Evolutionary conservation across 2,113 vertebrate species (phyloP).

Genomic region (Puffinus mauretanicus): DNA sequence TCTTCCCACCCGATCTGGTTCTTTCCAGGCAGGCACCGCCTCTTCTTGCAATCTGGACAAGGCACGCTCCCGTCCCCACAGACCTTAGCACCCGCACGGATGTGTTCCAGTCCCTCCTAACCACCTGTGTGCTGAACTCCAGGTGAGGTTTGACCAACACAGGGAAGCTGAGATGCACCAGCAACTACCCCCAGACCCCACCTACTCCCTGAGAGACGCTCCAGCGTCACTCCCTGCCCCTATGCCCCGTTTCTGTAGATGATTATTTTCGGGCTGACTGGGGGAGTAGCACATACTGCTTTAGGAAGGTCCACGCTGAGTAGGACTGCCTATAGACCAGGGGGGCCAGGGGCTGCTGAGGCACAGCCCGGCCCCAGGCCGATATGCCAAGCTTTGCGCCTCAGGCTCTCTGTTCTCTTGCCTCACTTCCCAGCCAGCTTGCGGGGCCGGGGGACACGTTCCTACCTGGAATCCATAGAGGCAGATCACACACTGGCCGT

Average conservation of each 20-base stretch:
- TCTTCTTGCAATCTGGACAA: neutral
- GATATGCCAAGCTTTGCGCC: neutral
- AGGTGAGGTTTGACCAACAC: neutral
- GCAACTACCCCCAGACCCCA: neutral
- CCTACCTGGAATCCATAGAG: constrained; percentile 91
- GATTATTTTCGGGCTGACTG: neutral
- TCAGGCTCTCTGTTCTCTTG: neutral
- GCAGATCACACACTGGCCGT: constrained; percentile 94
- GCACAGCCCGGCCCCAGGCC: neutral
- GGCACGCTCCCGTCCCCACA: neutral
- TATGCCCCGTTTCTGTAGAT: neutral
- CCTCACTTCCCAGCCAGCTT: neutral
- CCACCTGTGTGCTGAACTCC: neutral
- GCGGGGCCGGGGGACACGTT: accelerated
- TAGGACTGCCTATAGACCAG: neutral
- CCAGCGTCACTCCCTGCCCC: accelerated
- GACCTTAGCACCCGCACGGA: neutral
- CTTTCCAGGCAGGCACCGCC: neutral
- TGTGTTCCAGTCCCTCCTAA: neutral
- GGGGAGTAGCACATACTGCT: accelerated
- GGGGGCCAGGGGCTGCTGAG: neutral
- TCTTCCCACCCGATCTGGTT: neutral
- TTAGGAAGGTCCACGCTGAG: neutral
- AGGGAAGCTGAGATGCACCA: neutral
- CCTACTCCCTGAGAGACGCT: neutral